phyloP scores from a whole-genome alignment of 2,888 invertebrate species.

The Erannis defoliaria region DNA sequence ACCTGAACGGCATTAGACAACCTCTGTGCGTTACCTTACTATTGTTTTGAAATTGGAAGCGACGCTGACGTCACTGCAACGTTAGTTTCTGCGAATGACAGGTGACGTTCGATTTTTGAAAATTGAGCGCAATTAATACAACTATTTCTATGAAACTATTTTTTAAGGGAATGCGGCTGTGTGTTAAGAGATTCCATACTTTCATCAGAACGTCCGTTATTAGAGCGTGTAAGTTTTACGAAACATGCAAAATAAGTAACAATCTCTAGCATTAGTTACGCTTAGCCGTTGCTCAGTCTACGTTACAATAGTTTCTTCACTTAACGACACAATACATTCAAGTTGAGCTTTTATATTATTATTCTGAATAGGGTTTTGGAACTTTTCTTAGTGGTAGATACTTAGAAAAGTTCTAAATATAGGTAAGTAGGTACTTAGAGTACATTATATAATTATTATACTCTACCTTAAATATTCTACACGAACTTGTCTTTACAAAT shows the following conservation, averaged over 20 bases:
- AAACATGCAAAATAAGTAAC: constrained; percentile 86
- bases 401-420: no score
- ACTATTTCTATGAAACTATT: no score
- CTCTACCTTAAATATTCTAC: no score
- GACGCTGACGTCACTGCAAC: constrained; percentile 70
- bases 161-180: constrained; percentile 32
- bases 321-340: constrained; percentile 71
- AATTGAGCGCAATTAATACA: constrained; percentile 29
- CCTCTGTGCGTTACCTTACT: constrained; percentile 71
- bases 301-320: constrained; percentile 81
- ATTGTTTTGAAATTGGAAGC: constrained; percentile 78
- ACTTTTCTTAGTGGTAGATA: no score
- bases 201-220: constrained; percentile 79
- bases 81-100: constrained; percentile 71
- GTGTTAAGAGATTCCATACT: constrained; percentile 70
- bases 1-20: constrained; percentile 62
- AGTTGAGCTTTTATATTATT: constrained; percentile 55
- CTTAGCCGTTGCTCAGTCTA: constrained; percentile 74
- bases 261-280: constrained; percentile 85
- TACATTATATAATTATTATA: no score
- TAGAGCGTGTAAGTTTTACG: constrained; percentile 85
- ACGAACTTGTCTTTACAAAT: no score
- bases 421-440: no score
- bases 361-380: background rate
- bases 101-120: constrained; percentile 46